phyloP scores from a whole-genome alignment of 2,888 invertebrate genomes.

The Ptilodon capucinus region DNA sequence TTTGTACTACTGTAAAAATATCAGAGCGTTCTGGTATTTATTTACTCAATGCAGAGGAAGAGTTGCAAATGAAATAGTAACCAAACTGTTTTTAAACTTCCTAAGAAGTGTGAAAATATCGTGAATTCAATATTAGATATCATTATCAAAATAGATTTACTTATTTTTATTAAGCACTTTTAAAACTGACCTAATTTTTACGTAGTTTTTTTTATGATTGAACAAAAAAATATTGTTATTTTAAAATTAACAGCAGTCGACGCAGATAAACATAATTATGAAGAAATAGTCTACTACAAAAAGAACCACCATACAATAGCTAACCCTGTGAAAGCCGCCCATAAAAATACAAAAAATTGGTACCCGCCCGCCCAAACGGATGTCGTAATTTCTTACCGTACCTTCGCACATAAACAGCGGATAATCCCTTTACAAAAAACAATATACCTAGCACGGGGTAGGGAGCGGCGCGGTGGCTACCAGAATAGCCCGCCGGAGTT shows the following conservation, averaged over 20 bases:
- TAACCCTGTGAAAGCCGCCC: neutral
- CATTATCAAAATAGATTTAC: neutral
- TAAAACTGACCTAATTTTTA: neutral
- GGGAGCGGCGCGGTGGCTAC: neutral
- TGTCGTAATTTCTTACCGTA: neutral
- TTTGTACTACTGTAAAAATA: neutral
- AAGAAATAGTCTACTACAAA: neutral
- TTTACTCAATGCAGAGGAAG: neutral
- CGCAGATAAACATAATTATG: neutral
- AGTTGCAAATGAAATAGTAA: neutral
- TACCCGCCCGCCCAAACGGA: neutral
- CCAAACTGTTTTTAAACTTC: neutral
- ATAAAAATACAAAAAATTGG: neutral
- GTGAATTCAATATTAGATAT: neutral
- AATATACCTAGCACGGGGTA: neutral
- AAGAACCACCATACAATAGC: neutral
- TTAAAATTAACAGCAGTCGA: neutral
- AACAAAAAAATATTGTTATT: neutral
- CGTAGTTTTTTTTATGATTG: neutral
- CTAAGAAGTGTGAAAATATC: neutral
- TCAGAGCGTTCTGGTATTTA: neutral
- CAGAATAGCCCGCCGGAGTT: constrained; percentile 3
- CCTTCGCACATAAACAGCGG: neutral
- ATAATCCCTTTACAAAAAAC: neutral
- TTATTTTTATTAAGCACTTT: neutral